These are phyloP conservation scores for Drosophila rubida DNA, from an alignment of 2,888 invertebrate genomes.

Conservation along the genomic window DNA sequence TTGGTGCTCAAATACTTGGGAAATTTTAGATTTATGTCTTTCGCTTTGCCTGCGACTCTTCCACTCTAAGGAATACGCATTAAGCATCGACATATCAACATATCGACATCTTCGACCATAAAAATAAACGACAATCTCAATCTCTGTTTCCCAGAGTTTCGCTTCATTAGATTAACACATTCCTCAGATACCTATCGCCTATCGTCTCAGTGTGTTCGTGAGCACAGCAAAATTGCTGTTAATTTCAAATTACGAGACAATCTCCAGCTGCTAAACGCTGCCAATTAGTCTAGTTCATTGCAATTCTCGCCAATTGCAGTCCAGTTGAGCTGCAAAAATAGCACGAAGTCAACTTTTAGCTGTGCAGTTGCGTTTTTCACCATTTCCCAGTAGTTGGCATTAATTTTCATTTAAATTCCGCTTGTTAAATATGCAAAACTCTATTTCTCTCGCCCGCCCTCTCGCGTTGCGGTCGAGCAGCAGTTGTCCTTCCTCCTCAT, in stretches of 20 bases:
- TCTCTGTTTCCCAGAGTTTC: constrained; percentile 18
- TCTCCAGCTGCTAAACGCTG: constrained; percentile 26
- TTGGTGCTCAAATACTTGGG: constrained; percentile 69
- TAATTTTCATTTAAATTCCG: constrained; percentile 77
- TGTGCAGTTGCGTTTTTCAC: constrained; percentile 4
- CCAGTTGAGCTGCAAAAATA: constrained; percentile 12
- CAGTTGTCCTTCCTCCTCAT: not conserved
- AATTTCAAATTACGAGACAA: constrained; percentile 43
- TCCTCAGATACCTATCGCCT: constrained; percentile 3
- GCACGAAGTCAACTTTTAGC: constrained; percentile 1
- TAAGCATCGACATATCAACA: constrained; percentile 32
- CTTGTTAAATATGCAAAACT: constrained; percentile 55
- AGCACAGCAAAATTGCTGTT: constrained; percentile 40
- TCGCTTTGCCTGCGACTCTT: constrained; percentile 10
- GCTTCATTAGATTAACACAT: constrained; percentile 27
- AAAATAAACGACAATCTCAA: constrained; percentile 16
- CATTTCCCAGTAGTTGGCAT: constrained; percentile 45
- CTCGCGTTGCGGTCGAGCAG: constrained; percentile 1
- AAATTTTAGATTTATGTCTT: constrained; percentile 74
- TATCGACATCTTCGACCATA: constrained; percentile 6
- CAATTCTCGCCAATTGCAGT: constrained; percentile 31
- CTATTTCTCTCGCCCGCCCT: constrained; percentile 16
- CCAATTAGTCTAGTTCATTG: constrained; percentile 32
- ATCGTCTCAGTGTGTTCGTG: no score
- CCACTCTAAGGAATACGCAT: constrained; percentile 12